Conservation (phyloP, 2,888 invertebrate genomes). For the Apodemia mormo region DNA sequence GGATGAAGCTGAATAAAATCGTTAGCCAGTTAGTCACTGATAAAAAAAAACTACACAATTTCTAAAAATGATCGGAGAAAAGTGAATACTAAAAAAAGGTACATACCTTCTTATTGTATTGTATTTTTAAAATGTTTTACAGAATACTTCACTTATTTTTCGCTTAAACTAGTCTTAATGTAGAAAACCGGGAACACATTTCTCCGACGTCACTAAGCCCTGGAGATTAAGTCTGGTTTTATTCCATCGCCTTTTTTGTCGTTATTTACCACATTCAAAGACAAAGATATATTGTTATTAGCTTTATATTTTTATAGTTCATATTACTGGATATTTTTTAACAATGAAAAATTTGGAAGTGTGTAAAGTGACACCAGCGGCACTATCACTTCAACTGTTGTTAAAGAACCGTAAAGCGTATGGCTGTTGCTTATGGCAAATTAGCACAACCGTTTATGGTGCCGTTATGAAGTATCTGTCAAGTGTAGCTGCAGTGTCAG, state of each 20-base stretch:
- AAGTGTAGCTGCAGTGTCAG: too few species aligned
- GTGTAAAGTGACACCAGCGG: background rate
- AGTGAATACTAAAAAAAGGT: too few species aligned
- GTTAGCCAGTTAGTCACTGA: too few species aligned
- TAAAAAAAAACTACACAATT: too few species aligned
- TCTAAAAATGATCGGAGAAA: too few species aligned
- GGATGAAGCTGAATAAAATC: too few species aligned
- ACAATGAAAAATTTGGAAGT: background rate
- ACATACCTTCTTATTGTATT: too few species aligned
- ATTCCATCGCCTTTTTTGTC: slow-evolving; percentile 5
- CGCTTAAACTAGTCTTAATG: slow-evolving; percentile 6
- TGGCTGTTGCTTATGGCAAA: too few species aligned
- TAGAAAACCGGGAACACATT: slow-evolving; percentile 18
- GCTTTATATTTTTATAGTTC: slow-evolving; percentile 11
- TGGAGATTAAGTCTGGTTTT: slow-evolving; percentile 19
- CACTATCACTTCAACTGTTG: too few species aligned
- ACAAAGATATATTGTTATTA: slow-evolving; percentile 18
- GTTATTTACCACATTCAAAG: slow-evolving; percentile 20
- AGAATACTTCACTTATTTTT: slow-evolving; percentile 8
- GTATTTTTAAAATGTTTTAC: background rate
- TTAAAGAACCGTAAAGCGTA: too few species aligned
- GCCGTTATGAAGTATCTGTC: too few species aligned
- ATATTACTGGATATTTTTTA: background rate
- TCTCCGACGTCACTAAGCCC: slow-evolving; percentile 23
- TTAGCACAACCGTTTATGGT: too few species aligned